Base-by-base conservation (phyloP, 1,140 invertebrate species). In the Heliconius nattereri region DNA sequence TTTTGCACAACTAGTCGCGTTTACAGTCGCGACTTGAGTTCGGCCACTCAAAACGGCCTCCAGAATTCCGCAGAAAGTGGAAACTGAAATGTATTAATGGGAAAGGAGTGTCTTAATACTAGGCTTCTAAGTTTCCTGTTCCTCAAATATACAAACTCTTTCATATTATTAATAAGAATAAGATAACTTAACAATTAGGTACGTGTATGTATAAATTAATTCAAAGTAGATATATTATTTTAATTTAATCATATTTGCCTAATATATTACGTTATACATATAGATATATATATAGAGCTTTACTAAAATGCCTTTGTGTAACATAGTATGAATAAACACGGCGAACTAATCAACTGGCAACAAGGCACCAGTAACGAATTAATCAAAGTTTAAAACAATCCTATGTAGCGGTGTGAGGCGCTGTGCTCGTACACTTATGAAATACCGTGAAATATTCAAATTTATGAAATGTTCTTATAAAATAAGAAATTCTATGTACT, bases 381-480 rank as follows among this genome's bases (percentile, higher is more conserved):
- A 93, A 93, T 93, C 92, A 93, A 92, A 92, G 92, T 93, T 93
- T 90, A 85, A 92, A 92, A 93, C 92, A 93, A 91, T 87, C 80
- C 87, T 89, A 82, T 91, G 92, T 93, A 89, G 84, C 73, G 84
- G 82, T 78, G 81, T 80, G 84, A 85, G 82, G 81, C 78, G 84
- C 0, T 66, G 60, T 71, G 80, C 35, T n/a, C 57, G 78, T 77
- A 71, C 78, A 73, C 66, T 80, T 49, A 72, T 73, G 75, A 78
- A 77, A 8, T 80, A 73, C 66, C 2, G 54, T 66, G 2, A 9
- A 80, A 73, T 66, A 66, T 26, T 13, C 5, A 1, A 66, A 66
- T 66, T 26, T 23, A 29, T 66, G 13, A 1, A 3, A 66, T 66
- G 29, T 66, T 66, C 60, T 13, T 66, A 66, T 66, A 26, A 26